These are phyloP conservation scores for Lithobates sylvaticus DNA, from an alignment of 2,797 vertebrate species.

Conservation along the genomic window DNA sequence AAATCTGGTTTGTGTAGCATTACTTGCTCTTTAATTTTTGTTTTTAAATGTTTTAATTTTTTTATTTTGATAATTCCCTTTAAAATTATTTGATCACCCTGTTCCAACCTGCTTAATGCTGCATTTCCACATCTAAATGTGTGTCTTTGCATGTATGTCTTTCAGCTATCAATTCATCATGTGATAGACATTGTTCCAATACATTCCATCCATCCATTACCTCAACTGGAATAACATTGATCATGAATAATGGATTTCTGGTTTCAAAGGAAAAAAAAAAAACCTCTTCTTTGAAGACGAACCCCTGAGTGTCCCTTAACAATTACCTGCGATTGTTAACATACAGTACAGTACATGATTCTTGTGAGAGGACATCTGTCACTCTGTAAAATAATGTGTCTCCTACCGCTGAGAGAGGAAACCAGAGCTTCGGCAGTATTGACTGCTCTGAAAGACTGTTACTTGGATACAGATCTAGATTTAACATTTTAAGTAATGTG, in stretches of 20 bases:
- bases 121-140: slow-evolving; percentile 17
- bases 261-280: slow-evolving; percentile 29
- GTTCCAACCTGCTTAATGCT: slow-evolving; percentile 14
- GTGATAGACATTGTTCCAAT: slow-evolving; percentile 49
- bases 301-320: slow-evolving; percentile 32
- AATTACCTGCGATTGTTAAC: slow-evolving; percentile 47
- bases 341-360: slow-evolving; percentile 28
- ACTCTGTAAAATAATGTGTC: slow-evolving; percentile 12
- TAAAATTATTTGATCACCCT: background rate
- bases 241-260: slow-evolving; percentile 56
- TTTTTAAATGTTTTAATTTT: background rate
- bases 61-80: background rate
- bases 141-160: slow-evolving; percentile 47
- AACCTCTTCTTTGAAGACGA: slow-evolving; percentile 14
- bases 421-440: background rate
- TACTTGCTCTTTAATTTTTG: background rate
- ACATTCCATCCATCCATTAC: slow-evolving; percentile 58
- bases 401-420: slow-evolving; percentile 6
- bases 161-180: slow-evolving; percentile 51
- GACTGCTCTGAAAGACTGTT: slow-evolving; percentile 12
- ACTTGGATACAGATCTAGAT: slow-evolving; percentile 17
- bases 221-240: slow-evolving; percentile 57
- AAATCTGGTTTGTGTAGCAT: background rate
- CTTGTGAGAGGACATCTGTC: slow-evolving; percentile 35
- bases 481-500: slow-evolving; percentile 27